Evolutionary conservation across 2,113 vertebrate genomes (phyloP).

Genomic region (Cyanistes caeruleus): DNA sequence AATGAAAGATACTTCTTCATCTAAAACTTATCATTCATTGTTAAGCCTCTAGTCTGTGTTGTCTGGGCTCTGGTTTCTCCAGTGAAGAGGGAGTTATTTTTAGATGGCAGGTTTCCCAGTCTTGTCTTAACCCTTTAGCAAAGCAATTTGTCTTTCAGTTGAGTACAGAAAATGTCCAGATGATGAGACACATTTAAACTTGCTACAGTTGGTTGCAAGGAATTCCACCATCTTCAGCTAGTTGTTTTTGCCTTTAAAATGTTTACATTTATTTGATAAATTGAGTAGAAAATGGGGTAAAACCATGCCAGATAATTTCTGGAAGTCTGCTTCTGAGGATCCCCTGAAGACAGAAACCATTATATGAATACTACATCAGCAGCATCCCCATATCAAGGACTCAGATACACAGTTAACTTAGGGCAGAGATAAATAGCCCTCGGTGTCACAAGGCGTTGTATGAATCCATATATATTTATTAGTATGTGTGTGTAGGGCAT

Average conservation of each 20-base stretch:
- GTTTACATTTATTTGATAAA: neutral
- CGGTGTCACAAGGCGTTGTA: fast-evolving
- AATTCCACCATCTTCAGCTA: neutral
- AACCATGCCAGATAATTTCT: neutral
- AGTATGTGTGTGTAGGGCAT: fast-evolving
- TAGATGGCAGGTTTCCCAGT: constrained; percentile 21
- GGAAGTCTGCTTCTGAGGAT: neutral
- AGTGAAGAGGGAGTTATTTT: constrained; percentile 23
- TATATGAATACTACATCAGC: neutral
- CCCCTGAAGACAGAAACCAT: neutral
- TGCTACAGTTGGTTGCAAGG: neutral
- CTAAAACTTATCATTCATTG: neutral
- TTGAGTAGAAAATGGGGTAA: neutral
- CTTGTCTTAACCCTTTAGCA: constrained; percentile 46
- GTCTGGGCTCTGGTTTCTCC: neutral
- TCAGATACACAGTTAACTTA: neutral
- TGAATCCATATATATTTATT: neutral
- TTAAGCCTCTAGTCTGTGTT: neutral
- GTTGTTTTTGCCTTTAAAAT: neutral
- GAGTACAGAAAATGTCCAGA: neutral
- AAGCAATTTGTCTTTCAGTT: neutral
- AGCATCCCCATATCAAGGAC: neutral
- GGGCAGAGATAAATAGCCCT: neutral
- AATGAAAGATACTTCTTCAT: constrained; percentile 20
- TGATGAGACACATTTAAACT: neutral